These are phyloP conservation scores for Bicyclus anynana DNA, from an alignment of 1,140 invertebrate species.

Conservation along the genomic window DNA sequence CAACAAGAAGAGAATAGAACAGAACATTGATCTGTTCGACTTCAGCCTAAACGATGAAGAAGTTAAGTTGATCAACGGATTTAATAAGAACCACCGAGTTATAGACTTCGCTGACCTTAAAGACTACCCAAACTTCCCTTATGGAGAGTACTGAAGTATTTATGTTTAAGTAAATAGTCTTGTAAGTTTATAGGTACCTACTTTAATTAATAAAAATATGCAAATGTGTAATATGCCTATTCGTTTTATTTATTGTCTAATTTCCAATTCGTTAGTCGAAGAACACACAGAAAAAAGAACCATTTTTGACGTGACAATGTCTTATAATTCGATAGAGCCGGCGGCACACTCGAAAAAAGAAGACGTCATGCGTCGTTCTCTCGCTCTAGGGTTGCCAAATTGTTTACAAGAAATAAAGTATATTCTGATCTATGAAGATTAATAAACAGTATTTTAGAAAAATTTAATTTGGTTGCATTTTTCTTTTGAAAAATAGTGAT, in stretches of 20 bases:
- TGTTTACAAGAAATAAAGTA: too few relatives aligned
- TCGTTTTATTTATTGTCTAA: background rate
- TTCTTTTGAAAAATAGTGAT: too few relatives aligned
- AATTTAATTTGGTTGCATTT: too few relatives aligned
- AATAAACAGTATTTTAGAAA: too few relatives aligned
- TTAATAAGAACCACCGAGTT: conserved; percentile 79
- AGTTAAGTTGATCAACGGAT: conserved; percentile 78
- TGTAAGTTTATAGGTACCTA: conserved; percentile 7
- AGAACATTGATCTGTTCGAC: conserved; percentile 87
- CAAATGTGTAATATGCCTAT: background rate
- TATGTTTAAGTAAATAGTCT: conserved; percentile 9
- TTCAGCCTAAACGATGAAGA: conserved; percentile 83
- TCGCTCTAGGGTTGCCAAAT: too few relatives aligned
- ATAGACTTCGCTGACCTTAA: conserved; percentile 71
- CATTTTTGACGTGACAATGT: too few relatives aligned
- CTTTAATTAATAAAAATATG: background rate
- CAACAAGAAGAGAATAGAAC: conserved; percentile 81
- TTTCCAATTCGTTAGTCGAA: too few relatives aligned
- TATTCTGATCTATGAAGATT: too few relatives aligned
- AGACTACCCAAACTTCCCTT: conserved; percentile 81
- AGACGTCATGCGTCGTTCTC: too few relatives aligned
- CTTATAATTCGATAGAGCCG: too few relatives aligned
- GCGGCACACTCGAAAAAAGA: too few relatives aligned
- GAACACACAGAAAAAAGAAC: too few relatives aligned
- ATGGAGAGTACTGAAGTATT: conserved; percentile 38